Conservation (phyloP, 2,797 vertebrate genomes). For the Tympanoctomys barrerae region DNA sequence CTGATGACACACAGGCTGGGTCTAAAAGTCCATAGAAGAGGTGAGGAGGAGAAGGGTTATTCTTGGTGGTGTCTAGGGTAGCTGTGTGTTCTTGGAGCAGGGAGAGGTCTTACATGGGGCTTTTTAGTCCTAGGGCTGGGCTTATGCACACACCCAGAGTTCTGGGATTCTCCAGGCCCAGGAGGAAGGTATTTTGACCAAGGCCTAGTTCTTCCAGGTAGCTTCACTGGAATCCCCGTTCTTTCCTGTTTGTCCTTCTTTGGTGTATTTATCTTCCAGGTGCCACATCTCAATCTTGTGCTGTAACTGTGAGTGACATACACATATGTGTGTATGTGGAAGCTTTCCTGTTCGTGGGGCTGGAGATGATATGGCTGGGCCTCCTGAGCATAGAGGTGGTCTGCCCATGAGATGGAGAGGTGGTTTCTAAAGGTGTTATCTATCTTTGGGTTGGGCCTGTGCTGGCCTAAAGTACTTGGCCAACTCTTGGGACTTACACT, state of each 20-base stretch:
- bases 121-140: background rate
- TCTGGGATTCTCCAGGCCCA: background rate
- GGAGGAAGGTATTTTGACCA: background rate
- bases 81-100: slow-evolving; percentile 36
- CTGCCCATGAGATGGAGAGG: slow-evolving; percentile 21
- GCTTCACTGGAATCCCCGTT: background rate
- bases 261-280: background rate
- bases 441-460: background rate
- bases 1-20: background rate
- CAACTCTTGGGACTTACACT: background rate
- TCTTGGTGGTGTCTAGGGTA: background rate
- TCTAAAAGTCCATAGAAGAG: background rate
- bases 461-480: background rate
- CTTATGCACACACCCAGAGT: background rate
- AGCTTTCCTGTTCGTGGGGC: background rate
- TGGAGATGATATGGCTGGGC: background rate
- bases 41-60: slow-evolving; percentile 9
- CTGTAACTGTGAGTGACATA: background rate
- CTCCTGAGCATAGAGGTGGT: background rate
- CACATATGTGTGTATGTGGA: background rate
- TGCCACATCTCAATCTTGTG: background rate
- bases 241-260: background rate
- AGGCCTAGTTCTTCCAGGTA: background rate
- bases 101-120: background rate
- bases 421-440: background rate